Evolutionary conservation across 2,113 vertebrate genomes (phyloP), one percentile per base, ranked within the genome.

Genomic region (Halcyon malimbica): DNA sequence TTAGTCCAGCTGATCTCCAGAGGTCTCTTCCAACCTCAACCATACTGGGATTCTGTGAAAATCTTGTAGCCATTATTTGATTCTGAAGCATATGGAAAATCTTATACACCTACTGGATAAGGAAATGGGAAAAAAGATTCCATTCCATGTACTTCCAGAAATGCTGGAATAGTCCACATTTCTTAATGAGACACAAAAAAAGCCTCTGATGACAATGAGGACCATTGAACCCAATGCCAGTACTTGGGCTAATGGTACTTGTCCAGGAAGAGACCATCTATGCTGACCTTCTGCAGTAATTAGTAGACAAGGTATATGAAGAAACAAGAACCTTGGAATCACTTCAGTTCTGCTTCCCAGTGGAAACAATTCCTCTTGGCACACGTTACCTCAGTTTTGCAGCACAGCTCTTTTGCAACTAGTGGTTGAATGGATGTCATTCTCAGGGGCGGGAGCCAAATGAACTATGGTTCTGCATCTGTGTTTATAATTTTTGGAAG

Each of bases 401-500:
- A 94, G 70, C 84, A 78, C 71, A 56, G 85, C n/a, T 84, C 57
- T 96, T 93, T 67, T 81, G 39, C 71, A 84, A 59, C 46, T 90
- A 67, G 82, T 83, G 59, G 71, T 48, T 63, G 21, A 95, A 84
- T 69, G 85, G 44, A 75, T 95, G 46, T 90, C 80, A 90, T 53
- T 84, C 78, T 59, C 39, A 93, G 59, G 41, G 75, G 87, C 35
- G 56, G 64, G 16, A 97, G 76, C 50, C 90, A 95, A 96, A 74
- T 65, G 81, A 90, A 12, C n/a, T 79, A 57, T 23, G 10, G 37
- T 70, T 97, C 48, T 96, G 63, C 78, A 87, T 90, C 73, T 89
- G 73, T 94, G 88, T 85, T 97, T 92, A 89, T 63, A 94, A 93
- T 69, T 96, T 95, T 97, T 97, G 54, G 56, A 94, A 70, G 79